Evolutionary conservation across 2,113 vertebrate genomes (phyloP).

Genomic region (Phycodurus eques): DNA sequence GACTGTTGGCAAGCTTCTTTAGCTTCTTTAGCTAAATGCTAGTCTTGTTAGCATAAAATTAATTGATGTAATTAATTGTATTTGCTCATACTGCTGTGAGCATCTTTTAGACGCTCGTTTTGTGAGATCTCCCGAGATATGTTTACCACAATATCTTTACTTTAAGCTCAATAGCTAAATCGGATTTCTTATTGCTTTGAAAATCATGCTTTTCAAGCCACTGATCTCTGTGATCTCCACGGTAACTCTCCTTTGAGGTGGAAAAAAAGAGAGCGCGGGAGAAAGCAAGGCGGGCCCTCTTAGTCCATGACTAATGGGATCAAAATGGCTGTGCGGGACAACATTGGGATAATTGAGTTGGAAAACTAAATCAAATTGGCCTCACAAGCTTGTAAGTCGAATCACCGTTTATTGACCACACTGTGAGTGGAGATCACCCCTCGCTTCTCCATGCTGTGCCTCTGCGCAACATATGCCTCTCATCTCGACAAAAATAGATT

Average conservation of each 20-base stretch:
- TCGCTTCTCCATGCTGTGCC: background rate
- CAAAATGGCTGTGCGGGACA: conserved; percentile 36
- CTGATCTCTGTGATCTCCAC: conserved; percentile 19
- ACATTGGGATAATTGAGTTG: conserved; percentile 48
- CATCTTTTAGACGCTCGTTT: background rate
- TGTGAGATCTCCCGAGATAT: background rate
- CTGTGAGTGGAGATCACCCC: conserved; percentile 1
- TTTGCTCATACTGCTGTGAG: too few relatives aligned
- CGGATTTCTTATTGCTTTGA: background rate
- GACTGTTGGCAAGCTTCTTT: too few relatives aligned
- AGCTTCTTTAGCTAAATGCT: too few relatives aligned
- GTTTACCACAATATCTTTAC: background rate
- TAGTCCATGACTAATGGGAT: conserved; percentile 48
- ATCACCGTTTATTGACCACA: conserved; percentile 14
- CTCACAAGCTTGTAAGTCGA: conserved; percentile 20
- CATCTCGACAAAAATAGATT: conserved; percentile 27
- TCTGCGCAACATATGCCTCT: background rate
- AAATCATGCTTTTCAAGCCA: background rate
- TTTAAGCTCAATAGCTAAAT: background rate
- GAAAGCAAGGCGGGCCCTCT: conserved; percentile 17
- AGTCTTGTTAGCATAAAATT: too few relatives aligned
- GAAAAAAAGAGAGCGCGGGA: conserved; percentile 20
- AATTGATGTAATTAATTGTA: too few relatives aligned
- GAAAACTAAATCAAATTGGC: conserved; percentile 25
- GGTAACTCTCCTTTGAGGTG: conserved; percentile 18